Conservation (phyloP, 2,888 invertebrate genomes). For the Volucella inanis region DNA sequence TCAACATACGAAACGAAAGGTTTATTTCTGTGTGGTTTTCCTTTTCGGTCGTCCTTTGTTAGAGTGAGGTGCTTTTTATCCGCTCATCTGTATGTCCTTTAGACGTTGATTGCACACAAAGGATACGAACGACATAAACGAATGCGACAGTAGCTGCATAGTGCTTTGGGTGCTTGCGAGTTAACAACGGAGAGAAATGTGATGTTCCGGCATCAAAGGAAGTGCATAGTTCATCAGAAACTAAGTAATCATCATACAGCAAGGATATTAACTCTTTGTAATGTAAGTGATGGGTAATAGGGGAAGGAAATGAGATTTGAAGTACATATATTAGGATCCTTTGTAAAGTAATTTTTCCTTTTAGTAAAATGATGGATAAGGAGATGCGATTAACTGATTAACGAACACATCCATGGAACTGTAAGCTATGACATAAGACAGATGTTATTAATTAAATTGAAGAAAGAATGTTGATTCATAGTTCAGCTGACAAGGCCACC, state of each 20-base stretch:
- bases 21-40: background rate
- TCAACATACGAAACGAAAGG: conserved; percentile 35
- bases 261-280: conserved; percentile 45
- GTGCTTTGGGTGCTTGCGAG: background rate
- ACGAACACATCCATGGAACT: too few relatives aligned
- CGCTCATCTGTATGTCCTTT: background rate
- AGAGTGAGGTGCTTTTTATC: background rate
- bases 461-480: too few relatives aligned
- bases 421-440: too few relatives aligned
- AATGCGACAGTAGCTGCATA: conserved; percentile 33
- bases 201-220: conserved; percentile 52
- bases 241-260: conserved; percentile 42
- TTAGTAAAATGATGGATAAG: background rate
- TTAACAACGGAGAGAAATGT: conserved; percentile 2
- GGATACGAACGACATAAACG: conserved; percentile 36
- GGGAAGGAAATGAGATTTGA: conserved; percentile 29
- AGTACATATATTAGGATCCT: conserved; percentile 30
- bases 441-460: too few relatives aligned
- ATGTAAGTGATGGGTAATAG: background rate
- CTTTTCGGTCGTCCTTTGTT: conserved; percentile 41
- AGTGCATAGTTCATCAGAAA: conserved; percentile 25
- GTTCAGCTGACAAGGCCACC: too few relatives aligned
- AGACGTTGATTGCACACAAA: conserved; percentile 22
- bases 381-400: too few relatives aligned
- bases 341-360: background rate